Evolutionary conservation across 2,888 invertebrate species (phyloP).

Genomic region (Hanleya hanleyi): DNA sequence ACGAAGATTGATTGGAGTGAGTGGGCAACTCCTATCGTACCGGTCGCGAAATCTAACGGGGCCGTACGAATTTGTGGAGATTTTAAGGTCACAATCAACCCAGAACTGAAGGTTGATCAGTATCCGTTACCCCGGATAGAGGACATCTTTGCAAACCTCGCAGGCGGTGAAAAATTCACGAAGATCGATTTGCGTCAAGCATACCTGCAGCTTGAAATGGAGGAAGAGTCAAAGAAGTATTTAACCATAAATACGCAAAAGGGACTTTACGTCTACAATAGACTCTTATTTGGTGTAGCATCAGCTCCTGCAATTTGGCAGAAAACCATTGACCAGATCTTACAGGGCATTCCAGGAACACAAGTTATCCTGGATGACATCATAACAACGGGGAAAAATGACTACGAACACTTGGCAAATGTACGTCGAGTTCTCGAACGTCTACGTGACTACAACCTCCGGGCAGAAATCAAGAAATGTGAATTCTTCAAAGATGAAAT

Average conservation of each 20-base stretch:
- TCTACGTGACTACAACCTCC: conserved; percentile 1
- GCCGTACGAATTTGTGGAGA: conserved; percentile 35
- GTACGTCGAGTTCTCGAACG: conserved; percentile 15
- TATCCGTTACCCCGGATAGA: conserved; percentile 31
- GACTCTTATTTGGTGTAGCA: conserved; percentile 37
- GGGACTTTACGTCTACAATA: conserved; percentile 35
- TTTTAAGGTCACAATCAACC: conserved; percentile 34
- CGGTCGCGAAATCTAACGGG: conserved; percentile 43
- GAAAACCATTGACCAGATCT: conserved; percentile 33
- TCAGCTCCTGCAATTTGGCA: conserved; percentile 42
- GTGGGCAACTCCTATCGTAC: conserved; percentile 52
- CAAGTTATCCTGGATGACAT: conserved; percentile 30
- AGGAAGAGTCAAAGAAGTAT: conserved; percentile 27
- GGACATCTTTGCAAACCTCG: conserved; percentile 14
- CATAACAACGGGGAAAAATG: conserved; percentile 12
- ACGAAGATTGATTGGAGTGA: conserved; percentile 32
- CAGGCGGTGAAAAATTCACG: neutral
- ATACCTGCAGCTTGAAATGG: conserved; percentile 34
- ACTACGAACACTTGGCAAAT: neutral
- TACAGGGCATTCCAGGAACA: conserved; percentile 18
- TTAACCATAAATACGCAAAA: too few species aligned
- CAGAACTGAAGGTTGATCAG: conserved; percentile 13
- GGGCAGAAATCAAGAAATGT: conserved; percentile 16
- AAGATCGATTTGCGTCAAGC: conserved; percentile 44
- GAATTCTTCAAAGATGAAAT: conserved; percentile 7